Percentiles rank a stretch among this genome's conserved stretches.
These are phyloP conservation scores for Otus sunia DNA, from an alignment of 2,113 vertebrate species.

Conservation along the genomic window DNA sequence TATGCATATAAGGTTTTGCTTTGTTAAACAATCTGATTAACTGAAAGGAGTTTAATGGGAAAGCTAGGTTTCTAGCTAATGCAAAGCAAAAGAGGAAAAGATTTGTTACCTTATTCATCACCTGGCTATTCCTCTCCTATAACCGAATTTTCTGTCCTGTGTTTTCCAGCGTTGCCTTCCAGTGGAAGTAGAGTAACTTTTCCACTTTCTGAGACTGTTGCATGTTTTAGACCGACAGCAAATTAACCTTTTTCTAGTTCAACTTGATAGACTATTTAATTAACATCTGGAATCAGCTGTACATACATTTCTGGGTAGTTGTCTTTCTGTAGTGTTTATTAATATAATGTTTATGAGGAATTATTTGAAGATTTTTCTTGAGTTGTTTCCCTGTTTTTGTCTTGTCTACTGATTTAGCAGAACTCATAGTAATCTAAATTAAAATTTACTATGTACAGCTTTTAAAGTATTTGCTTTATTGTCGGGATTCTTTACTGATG, in stretches of 20 bases:
- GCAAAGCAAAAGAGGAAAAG: neutral
- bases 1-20: rapidly evolving
- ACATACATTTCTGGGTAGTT: neutral
- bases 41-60: neutral
- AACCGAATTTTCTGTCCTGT: neutral
- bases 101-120: neutral
- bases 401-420: neutral
- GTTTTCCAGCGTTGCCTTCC: neutral
- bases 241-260: neutral
- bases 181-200: neutral
- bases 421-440: neutral
- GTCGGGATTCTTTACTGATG: neutral
- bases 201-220: neutral
- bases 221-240: neutral
- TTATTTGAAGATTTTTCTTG: neutral
- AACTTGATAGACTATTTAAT: neutral
- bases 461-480: neutral
- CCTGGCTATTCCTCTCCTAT: neutral
- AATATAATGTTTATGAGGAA: neutral
- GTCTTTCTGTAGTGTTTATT: neutral
- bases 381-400: neutral
- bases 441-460: neutral
- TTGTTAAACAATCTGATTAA: neutral
- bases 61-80: neutral
- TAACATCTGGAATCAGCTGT: neutral